These are phyloP conservation scores for Crossaster papposus DNA, from an alignment of 53 echinoderm and acorn worm genomes.

Conservation along the genomic window DNA sequence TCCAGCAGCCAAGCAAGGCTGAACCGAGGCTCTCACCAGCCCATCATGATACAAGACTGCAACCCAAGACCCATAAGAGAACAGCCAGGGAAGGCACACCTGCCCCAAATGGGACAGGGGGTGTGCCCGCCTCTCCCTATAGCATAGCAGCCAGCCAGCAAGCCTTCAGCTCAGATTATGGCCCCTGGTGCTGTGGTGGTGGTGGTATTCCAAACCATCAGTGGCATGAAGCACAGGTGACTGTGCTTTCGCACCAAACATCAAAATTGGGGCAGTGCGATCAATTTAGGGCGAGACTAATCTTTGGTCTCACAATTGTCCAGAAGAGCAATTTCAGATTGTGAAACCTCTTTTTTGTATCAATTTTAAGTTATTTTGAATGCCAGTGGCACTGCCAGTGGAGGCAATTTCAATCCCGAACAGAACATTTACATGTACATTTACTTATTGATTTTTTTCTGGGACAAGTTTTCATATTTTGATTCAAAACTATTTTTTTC, in stretches of 20 bases:
- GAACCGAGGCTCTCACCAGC: slow-evolving; percentile 62
- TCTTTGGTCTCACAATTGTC: slow-evolving; percentile 12
- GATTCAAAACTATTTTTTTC: background rate
- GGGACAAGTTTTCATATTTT: background rate
- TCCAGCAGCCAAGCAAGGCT: slow-evolving; percentile 60
- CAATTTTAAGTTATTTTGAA: background rate
- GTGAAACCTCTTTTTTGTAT: background rate
- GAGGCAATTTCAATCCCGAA: background rate
- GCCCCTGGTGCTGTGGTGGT: slow-evolving; percentile 31
- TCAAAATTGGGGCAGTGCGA: background rate
- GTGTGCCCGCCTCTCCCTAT: slow-evolving; percentile 2
- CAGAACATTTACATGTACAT: background rate
- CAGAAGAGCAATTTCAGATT: background rate
- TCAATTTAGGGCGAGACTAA: slow-evolving; percentile 1
- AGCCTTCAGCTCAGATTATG: slow-evolving; percentile 48
- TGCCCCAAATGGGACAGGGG: slow-evolving; percentile 23
- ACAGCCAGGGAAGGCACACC: slow-evolving; percentile 62
- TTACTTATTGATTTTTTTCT: background rate
- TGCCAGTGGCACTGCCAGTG: background rate
- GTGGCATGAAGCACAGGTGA: background rate
- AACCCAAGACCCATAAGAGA: slow-evolving; percentile 63
- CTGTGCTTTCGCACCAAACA: background rate
- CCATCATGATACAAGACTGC: slow-evolving; percentile 65
- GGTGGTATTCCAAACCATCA: slow-evolving; percentile 44
- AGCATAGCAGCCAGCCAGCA: slow-evolving; percentile 60